Conservation (phyloP, 2,797 vertebrate species). For the Siniperca scherzeri region DNA sequence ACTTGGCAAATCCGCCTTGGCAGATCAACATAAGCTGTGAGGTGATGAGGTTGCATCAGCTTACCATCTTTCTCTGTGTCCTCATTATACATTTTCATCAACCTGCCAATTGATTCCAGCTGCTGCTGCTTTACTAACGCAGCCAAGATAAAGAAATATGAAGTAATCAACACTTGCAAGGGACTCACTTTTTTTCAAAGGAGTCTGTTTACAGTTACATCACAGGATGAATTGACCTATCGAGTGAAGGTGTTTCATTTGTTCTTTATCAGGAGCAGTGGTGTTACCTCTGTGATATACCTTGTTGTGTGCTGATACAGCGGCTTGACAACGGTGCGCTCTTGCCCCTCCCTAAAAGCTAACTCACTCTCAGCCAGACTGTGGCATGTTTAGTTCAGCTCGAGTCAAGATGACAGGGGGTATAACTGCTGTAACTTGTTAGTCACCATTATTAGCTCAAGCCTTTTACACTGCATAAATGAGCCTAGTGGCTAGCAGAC, state of each 20-base stretch:
- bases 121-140: constrained; percentile 54
- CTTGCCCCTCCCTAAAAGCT: too few species aligned
- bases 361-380: too few species aligned
- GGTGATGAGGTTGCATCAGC: constrained; percentile 72
- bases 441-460: too few species aligned
- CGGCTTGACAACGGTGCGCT: too few species aligned
- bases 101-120: constrained; percentile 68
- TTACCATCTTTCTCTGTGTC: constrained; percentile 61
- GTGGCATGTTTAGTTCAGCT: too few species aligned
- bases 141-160: constrained; percentile 62
- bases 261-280: constrained; percentile 19
- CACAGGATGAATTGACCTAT: constrained; percentile 29
- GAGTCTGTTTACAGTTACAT: constrained; percentile 26
- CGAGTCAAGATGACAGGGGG: too few species aligned
- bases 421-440: too few species aligned
- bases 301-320: constrained; percentile 13
- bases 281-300: constrained; percentile 9
- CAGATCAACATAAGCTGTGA: constrained; percentile 64
- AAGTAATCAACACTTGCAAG: constrained; percentile 44
- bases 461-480: too few species aligned
- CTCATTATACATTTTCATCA: constrained; percentile 70
- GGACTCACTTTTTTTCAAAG: constrained; percentile 6
- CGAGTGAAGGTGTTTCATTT: neutral
- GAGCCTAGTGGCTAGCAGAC: too few species aligned
- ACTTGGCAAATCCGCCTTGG: constrained; percentile 59